Percentiles rank a stretch among this genome's conserved stretches.
Conservation (phyloP, 2,113 vertebrate species). For the Paramormyrops kingsleyae region DNA sequence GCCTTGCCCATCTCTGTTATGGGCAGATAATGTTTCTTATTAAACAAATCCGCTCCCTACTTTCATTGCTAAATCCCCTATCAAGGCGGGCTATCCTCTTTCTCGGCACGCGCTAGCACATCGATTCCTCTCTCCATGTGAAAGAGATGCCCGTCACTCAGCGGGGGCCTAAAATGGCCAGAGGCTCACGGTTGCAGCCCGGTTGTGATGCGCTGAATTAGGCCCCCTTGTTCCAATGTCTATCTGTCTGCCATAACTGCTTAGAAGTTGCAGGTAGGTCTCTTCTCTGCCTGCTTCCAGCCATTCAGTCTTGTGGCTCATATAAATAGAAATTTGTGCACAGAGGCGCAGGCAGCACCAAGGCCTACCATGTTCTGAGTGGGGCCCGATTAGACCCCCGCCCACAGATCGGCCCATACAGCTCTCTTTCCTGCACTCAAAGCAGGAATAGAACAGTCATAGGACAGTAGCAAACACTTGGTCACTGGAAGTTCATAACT, state of each 20-base stretch:
- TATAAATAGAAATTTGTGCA: not conserved
- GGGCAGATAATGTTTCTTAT: conserved; percentile 6
- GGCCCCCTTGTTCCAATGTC: not conserved
- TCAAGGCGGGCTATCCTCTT: not conserved
- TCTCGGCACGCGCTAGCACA: not conserved
- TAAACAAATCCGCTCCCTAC: not conserved
- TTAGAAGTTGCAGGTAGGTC: not conserved
- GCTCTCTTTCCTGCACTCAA: not conserved
- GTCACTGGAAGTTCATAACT: not conserved
- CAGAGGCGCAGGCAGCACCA: not conserved
- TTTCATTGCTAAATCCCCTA: not conserved
- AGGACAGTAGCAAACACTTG: not conserved
- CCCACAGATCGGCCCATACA: not conserved
- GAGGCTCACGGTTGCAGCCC: conserved; percentile 5
- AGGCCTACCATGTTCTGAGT: not conserved
- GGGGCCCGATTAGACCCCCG: not conserved
- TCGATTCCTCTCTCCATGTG: not conserved
- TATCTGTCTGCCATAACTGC: not conserved
- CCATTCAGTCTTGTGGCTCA: not conserved
- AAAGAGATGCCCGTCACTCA: not conserved
- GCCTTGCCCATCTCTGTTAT: not conserved
- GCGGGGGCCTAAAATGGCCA: conserved; percentile 27
- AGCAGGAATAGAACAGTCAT: not conserved
- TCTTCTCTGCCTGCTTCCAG: not conserved
- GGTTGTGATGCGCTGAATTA: not conserved